These are phyloP conservation scores for Protosalanx chinensis DNA, from an alignment of 2,797 vertebrate species.

Conservation along the genomic window DNA sequence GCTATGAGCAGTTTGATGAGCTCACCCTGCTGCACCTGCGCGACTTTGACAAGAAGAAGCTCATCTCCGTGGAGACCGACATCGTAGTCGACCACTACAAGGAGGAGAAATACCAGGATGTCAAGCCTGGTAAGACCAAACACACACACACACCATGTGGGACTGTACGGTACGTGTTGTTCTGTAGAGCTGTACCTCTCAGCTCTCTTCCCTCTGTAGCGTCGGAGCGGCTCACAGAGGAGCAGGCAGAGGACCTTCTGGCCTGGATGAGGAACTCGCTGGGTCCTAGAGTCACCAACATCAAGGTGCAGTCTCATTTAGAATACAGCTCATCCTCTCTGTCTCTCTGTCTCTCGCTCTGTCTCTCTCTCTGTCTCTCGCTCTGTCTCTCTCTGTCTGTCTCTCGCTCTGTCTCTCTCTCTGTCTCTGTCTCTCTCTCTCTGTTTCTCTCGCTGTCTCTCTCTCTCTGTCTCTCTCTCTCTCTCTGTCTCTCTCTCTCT, in stretches of 20 bases:
- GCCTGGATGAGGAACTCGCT: conserved; percentile 93
- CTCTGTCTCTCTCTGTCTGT: too few relatives aligned
- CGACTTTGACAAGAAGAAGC: conserved; percentile 94
- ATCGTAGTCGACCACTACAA: conserved; percentile 98
- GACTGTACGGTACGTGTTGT: background rate
- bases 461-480: too few relatives aligned
- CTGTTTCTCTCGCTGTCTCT: too few relatives aligned
- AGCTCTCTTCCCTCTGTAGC: conserved; percentile 55
- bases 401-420: too few relatives aligned
- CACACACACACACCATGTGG: background rate
- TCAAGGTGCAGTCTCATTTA: conserved; percentile 77
- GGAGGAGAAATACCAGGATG: conserved; percentile 89
- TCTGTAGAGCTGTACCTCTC: background rate
- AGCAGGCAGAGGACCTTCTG: conserved; percentile 85
- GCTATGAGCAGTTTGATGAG: conserved; percentile 97
- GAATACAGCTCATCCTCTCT: too few relatives aligned
- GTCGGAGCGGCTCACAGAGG: conserved; percentile 77
- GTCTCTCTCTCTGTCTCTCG: too few relatives aligned
- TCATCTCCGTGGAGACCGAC: conserved; percentile 95
- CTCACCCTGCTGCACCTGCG: conserved; percentile 90
- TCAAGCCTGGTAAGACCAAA: conserved; percentile 71
- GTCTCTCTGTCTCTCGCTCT: too few relatives aligned
- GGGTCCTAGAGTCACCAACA: conserved; percentile 78
- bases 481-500: too few relatives aligned
- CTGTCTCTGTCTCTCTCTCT: too few relatives aligned